phyloP scores from a whole-genome alignment of 2,113 vertebrate genomes.

The Anoplopoma fimbria region DNA sequence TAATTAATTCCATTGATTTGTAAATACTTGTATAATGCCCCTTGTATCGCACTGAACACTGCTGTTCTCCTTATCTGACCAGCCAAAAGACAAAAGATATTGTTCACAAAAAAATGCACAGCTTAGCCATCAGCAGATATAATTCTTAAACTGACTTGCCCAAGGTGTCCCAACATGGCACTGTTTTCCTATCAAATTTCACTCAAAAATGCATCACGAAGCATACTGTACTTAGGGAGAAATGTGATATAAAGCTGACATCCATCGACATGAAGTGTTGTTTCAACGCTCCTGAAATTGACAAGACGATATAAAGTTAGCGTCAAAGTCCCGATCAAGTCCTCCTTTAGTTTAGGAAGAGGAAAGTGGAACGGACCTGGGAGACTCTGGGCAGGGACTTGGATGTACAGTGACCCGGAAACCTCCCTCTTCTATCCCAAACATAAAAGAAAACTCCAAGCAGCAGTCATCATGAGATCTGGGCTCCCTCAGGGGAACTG shows the following conservation, averaged over 20 bases:
- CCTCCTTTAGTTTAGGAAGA: conserved; percentile 49
- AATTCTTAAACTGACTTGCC: not conserved
- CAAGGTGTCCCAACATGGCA: not conserved
- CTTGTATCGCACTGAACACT: not conserved
- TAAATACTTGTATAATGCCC: not conserved
- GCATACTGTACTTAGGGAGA: not conserved
- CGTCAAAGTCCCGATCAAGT: conserved; percentile 54
- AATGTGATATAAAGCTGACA: not conserved
- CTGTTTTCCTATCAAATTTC: not conserved
- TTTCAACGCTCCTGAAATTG: conserved; percentile 5
- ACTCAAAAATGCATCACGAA: not conserved
- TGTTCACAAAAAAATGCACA: not conserved
- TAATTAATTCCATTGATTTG: not conserved
- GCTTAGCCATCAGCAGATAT: not conserved
- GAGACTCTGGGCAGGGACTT: conserved; percentile 53
- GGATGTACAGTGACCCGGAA: conserved; percentile 79
- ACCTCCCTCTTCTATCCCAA: conserved; percentile 62
- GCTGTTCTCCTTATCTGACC: not conserved
- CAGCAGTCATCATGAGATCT: conserved; percentile 67
- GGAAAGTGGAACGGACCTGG: conserved; percentile 61
- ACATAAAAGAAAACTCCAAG: conserved; percentile 75
- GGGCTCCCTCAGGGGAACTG: conserved; percentile 74
- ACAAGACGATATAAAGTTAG: conserved; percentile 48
- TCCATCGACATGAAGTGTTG: conserved; percentile 3
- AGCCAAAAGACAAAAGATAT: not conserved